Evolutionary conservation across 2,113 vertebrate species (phyloP).

Genomic region (Synodontis membranacea): DNA sequence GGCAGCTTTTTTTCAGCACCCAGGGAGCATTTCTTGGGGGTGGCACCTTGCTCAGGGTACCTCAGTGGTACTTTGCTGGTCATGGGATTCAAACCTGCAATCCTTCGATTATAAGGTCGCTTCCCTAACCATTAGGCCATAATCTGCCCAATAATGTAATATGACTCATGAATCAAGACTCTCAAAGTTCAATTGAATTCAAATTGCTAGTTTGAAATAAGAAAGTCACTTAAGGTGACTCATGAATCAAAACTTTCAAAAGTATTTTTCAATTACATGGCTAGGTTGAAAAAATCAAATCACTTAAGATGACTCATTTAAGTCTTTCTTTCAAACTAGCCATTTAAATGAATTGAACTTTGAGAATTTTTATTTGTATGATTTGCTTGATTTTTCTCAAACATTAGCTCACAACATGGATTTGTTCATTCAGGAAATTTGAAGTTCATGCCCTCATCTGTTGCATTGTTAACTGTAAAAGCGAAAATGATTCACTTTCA

Average conservation of each 20-base stretch:
- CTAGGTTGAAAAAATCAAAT: background rate
- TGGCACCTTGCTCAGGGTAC: too few species aligned
- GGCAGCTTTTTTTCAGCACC: too few species aligned
- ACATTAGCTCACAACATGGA: background rate
- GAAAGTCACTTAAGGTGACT: background rate
- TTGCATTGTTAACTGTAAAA: background rate
- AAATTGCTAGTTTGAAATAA: background rate
- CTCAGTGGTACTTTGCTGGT: too few species aligned
- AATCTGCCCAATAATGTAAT: too few species aligned
- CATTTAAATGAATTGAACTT: background rate
- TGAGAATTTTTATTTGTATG: background rate
- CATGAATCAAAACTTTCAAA: background rate
- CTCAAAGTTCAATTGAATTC: background rate
- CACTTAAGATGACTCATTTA: background rate
- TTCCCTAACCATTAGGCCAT: too few species aligned
- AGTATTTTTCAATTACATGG: background rate
- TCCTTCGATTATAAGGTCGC: too few species aligned
- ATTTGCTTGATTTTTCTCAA: background rate
- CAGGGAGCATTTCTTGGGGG: too few species aligned
- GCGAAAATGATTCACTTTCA: background rate
- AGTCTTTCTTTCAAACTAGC: background rate
- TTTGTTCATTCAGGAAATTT: background rate
- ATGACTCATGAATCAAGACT: background rate
- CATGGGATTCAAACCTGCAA: too few species aligned
- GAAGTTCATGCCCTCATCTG: constrained; percentile 19